These are phyloP conservation scores for Pseudotriccus pelzelni DNA, from an alignment of 2,797 vertebrate genomes.

Conservation along the genomic window DNA sequence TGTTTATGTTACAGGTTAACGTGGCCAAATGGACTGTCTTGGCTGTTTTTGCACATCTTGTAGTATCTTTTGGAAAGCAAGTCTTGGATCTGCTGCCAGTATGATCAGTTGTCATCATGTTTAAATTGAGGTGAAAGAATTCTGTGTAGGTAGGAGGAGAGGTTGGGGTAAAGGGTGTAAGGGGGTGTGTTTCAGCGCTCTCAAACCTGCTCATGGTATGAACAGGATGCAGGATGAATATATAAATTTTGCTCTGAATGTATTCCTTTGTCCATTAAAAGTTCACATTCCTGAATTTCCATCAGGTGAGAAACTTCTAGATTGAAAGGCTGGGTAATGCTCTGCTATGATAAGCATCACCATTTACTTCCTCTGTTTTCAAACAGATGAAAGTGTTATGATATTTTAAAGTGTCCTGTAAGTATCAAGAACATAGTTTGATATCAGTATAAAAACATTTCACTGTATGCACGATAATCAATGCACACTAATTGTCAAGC, in stretches of 20 bases:
- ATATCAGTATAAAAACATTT: slow-evolving; percentile 12
- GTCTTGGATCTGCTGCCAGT: neutral
- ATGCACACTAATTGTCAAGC: neutral
- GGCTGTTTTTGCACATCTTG: neutral
- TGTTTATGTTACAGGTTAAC: neutral
- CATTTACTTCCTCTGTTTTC: neutral
- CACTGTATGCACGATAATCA: neutral
- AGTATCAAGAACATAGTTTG: neutral
- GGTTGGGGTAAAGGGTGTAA: neutral
- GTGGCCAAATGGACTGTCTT: neutral
- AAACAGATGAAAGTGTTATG: neutral
- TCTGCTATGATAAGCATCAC: neutral
- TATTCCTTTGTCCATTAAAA: neutral
- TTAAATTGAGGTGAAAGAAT: neutral
- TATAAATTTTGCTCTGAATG: neutral
- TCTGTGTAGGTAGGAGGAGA: neutral
- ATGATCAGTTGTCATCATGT: neutral
- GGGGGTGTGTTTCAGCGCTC: neutral
- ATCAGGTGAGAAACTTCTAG: neutral
- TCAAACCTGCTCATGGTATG: neutral
- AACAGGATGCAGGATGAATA: neutral
- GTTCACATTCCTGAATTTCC: neutral
- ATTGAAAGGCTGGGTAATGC: neutral
- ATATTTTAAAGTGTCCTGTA: neutral
- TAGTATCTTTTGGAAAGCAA: neutral